Evolutionary conservation across 2,113 vertebrate species (phyloP).

Genomic region (Potamarius usumacintae): DNA sequence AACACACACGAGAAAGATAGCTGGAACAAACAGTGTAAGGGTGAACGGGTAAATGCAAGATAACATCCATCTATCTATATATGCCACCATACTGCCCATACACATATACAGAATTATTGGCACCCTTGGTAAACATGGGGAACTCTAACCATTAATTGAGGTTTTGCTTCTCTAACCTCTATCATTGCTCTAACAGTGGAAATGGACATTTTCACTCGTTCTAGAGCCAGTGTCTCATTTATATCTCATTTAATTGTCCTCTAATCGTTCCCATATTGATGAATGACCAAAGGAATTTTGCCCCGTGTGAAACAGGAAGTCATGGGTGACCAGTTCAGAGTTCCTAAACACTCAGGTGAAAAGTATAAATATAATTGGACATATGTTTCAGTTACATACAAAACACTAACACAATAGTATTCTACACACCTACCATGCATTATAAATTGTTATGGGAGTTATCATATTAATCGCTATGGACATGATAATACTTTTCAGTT

Average conservation of each 20-base stretch:
- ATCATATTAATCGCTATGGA: not conserved
- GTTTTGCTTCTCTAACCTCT: not conserved
- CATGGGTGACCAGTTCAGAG: not conserved
- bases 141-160: not conserved
- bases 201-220: not conserved
- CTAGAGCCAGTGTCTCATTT: not conserved
- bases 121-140: not conserved
- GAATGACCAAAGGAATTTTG: not conserved
- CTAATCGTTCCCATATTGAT: not conserved
- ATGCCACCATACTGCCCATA: not conserved
- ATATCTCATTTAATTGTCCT: not conserved
- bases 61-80: not conserved
- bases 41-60: not conserved
- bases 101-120: not conserved
- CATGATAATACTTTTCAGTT: not conserved
- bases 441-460: not conserved
- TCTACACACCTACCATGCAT: not conserved
- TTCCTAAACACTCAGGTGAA: not conserved
- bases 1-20: slow-evolving; percentile 53
- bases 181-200: not conserved
- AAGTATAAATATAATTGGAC: not conserved
- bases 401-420: not conserved
- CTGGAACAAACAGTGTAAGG: slow-evolving; percentile 2
- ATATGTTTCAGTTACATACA: not conserved
- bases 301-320: not conserved